phyloP scores from a whole-genome alignment of 2,888 invertebrate genomes.

The Hymenopus coronatus region DNA sequence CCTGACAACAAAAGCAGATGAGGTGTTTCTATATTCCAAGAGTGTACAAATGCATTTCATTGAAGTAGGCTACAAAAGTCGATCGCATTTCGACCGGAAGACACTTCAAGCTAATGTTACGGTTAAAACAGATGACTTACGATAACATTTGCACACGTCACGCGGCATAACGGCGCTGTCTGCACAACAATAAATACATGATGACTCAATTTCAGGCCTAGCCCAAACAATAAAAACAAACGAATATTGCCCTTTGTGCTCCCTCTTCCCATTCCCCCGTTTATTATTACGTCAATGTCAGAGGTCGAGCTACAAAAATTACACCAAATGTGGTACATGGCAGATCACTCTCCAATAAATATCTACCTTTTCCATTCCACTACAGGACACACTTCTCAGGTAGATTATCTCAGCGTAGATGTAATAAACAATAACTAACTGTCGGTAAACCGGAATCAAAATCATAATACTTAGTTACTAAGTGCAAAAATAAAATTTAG shows the following conservation, averaged over 20 bases:
- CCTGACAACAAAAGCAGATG: too few species aligned
- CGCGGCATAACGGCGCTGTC: neutral
- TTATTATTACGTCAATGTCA: neutral
- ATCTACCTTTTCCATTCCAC: too few species aligned
- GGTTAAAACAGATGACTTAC: neutral
- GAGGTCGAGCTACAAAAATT: neutral
- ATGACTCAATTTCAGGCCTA: neutral
- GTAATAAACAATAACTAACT: too few species aligned
- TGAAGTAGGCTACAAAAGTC: neutral
- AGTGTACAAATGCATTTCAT: neutral
- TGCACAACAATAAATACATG: neutral
- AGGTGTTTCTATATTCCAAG: too few species aligned
- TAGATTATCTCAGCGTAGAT: too few species aligned
- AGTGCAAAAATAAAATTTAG: too few species aligned
- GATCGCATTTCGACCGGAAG: neutral
- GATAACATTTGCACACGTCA: neutral
- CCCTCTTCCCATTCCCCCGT: too few species aligned
- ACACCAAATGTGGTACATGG: neutral
- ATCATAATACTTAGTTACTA: too few species aligned
- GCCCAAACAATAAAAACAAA: neutral
- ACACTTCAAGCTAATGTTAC: neutral
- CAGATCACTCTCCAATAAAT: neutral
- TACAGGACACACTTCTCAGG: too few species aligned
- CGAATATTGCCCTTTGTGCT: neutral
- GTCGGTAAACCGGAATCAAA: too few species aligned